Evolutionary conservation across 2,888 invertebrate species (phyloP).

Genomic region (Caenorhabditis sp.): DNA sequence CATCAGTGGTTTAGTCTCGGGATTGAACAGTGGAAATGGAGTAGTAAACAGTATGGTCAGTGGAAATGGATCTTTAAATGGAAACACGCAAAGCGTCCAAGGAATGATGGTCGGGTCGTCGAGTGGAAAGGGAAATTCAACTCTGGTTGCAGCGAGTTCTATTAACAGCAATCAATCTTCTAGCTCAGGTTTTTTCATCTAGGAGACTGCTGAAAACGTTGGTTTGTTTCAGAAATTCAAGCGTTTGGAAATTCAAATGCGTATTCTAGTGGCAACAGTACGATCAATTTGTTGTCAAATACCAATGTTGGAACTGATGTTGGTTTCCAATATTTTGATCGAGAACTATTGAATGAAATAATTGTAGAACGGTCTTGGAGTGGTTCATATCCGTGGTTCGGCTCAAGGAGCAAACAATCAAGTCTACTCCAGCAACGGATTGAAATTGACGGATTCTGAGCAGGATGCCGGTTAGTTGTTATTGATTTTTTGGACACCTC

Average conservation of each 20-base stretch:
- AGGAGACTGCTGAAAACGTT: background rate
- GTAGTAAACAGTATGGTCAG: slow-evolving; percentile 70
- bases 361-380: slow-evolving; percentile 58
- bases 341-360: too few relatives aligned
- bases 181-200: slow-evolving; percentile 1
- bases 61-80: slow-evolving; percentile 70
- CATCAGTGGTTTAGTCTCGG: slow-evolving; percentile 74
- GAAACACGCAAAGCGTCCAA: slow-evolving; percentile 46
- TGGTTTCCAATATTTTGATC: background rate
- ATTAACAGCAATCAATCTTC: slow-evolving; percentile 63
- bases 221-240: slow-evolving; percentile 63
- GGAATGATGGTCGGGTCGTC: slow-evolving; percentile 72
- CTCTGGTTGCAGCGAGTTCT: slow-evolving; percentile 73
- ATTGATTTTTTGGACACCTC: background rate
- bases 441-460: slow-evolving; percentile 69
- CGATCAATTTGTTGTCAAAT: slow-evolving; percentile 66
- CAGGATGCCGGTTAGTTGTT: slow-evolving; percentile 52
- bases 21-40: slow-evolving; percentile 67
- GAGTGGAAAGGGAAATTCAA: slow-evolving; percentile 71
- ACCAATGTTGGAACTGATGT: slow-evolving; percentile 59
- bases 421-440: slow-evolving; percentile 71
- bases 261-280: slow-evolving; percentile 59
- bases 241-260: slow-evolving; percentile 71
- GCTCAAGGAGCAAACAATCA: slow-evolving; percentile 67
- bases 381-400: slow-evolving; percentile 60